Evolutionary conservation across 37 sponge, comb jelly and placozoan genomes (phyloP).

Genomic region (Diacarnus erythraeanus): DNA sequence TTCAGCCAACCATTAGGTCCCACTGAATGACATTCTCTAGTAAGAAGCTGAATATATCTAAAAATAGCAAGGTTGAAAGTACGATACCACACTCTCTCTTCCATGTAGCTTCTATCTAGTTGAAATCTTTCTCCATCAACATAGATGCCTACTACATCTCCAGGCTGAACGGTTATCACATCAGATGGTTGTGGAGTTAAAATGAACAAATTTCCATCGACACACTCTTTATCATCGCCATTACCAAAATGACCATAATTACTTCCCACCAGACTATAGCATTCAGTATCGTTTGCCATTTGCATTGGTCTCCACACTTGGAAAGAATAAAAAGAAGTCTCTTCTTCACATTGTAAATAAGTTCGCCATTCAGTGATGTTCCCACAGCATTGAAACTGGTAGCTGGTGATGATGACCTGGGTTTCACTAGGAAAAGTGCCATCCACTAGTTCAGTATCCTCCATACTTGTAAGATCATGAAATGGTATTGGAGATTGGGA

Average conservation of each 20-base stretch:
- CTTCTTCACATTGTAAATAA: neutral
- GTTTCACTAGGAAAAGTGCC: neutral
- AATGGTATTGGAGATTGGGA: no score
- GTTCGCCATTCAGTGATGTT: constrained; percentile 17
- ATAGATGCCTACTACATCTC: constrained; percentile 49
- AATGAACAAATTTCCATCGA: neutral
- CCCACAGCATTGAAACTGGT: constrained; percentile 26
- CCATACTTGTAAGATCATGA: no score
- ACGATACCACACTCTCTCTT: constrained; percentile 16
- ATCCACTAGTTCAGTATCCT: no score
- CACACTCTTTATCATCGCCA: neutral
- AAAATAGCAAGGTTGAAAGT: no score
- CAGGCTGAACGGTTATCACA: constrained; percentile 21
- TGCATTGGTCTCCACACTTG: constrained; percentile 52
- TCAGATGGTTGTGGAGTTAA: constrained; percentile 2
- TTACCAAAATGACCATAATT: neutral
- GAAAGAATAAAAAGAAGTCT: no score
- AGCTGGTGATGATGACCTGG: constrained; percentile 25
- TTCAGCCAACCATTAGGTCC: no score
- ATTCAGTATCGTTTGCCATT: neutral
- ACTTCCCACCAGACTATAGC: constrained; percentile 18
- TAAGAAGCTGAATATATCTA: no score
- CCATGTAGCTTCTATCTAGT: neutral
- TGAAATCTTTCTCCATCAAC: constrained; percentile 18
- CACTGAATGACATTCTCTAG: no score